Conservation (phyloP, 2,797 vertebrate species). For the Sebastes vulpes region DNA sequence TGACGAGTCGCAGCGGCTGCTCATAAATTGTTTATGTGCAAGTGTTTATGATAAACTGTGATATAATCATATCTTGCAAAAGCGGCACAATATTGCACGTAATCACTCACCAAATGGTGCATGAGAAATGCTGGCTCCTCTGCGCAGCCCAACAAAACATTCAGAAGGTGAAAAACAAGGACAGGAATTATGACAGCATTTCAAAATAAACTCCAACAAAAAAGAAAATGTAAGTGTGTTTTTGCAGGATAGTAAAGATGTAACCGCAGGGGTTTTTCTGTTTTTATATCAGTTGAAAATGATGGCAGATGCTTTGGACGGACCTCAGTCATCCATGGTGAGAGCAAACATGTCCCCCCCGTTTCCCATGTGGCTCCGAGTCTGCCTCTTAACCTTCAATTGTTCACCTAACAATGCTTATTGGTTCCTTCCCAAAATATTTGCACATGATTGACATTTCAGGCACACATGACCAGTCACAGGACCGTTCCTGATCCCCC, state of each 20-base stretch:
- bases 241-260: constrained; percentile 24
- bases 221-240: background rate
- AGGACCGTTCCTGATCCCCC: constrained; percentile 57
- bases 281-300: constrained; percentile 26
- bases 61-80: constrained; percentile 45
- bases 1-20: constrained; percentile 26
- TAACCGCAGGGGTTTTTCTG: constrained; percentile 3
- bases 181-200: background rate
- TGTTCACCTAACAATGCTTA: constrained; percentile 75
- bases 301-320: constrained; percentile 41
- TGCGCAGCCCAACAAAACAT: background rate
- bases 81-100: constrained; percentile 30
- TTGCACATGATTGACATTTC: constrained; percentile 82
- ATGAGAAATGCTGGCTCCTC: constrained; percentile 10
- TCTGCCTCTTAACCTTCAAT: constrained; percentile 66
- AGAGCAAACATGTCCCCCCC: constrained; percentile 51
- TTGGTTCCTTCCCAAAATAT: constrained; percentile 81
- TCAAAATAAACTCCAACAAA: background rate
- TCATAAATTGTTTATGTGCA: constrained; percentile 46
- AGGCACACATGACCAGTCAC: constrained; percentile 82
- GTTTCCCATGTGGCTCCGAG: constrained; percentile 52
- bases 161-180: constrained; percentile 9
- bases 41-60: constrained; percentile 44
- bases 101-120: constrained; percentile 53
- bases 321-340: constrained; percentile 43